Evolutionary conservation across 2,113 vertebrate species (phyloP), one percentile per base, ranked within the genome.

Genomic region (Seriola dumerili): DNA sequence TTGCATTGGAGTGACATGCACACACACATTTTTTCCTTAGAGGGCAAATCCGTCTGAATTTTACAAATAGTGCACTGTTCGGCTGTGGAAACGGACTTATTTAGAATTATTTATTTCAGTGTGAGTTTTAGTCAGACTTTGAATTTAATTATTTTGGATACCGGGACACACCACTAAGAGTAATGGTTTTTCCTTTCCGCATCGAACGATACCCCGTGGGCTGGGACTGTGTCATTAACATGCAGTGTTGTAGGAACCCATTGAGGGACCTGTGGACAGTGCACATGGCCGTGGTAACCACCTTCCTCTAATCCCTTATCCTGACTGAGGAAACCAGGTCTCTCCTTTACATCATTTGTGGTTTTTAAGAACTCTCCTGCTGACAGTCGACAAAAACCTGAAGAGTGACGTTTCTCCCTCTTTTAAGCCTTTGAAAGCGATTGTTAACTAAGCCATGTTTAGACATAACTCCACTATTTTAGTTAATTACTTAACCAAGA

Each of bases 121-220:
- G 74, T 36, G 46, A 58, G 64, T 58, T 81, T 77, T 50, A 50
- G 64, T 78, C 66, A 25, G 54, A 55, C 65, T 54, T 72, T 61
- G 34, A 46, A 81, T 74, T 73, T 17, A 58, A 82, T 88, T 78
- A 62, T 75, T 88, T 88, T 71, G 69, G 52, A 78, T 81, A n/a
- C 44, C 25, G 46, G 36, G 54, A 70, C 62, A 55, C 59, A 72
- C 52, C 44, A 11, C 38, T 32, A 25, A 25, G 7, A 58, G 74
- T 75, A 68, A 87, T 67, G 59, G 1, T 84, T 80, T 83, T 80
- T 83, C 54, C 67, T 57, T 63, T 55, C n/a, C 19, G 25, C 64
- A 54, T 52, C 62, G 57, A 57, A 50, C 5, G 4, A 23, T 29
- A 21, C 50, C 58, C 44, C 3, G 12, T 4, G 21, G 8, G 44